Evolutionary conservation across 30 jellyfish, hydroid and myxozoan species (phyloP), one percentile per base, ranked within the genome.

Genomic region (Nemopilema nomurai): DNA sequence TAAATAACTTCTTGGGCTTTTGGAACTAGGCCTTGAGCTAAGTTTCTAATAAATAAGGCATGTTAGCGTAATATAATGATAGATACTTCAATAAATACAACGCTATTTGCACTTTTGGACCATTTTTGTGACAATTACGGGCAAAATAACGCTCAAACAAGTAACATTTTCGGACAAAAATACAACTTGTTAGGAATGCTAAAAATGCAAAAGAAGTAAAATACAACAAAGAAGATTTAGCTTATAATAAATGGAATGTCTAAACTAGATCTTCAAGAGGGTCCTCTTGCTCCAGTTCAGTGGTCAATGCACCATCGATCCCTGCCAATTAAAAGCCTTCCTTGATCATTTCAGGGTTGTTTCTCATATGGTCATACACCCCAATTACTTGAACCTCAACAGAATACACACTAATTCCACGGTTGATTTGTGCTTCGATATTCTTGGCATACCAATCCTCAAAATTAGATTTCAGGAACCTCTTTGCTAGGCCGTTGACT

Each of bases 401-500:
- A n/a, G 82, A 71, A 30, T 71, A 71, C 18, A 71, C 82, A 28
- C 49, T 57, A 24, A 71, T 71, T 71, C 82, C 82, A 71, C 82
- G 65, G 49, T 71, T 71, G 82, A 27, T 28, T 71, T 71, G 82
- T 30, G 82, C 67, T 24, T 71, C 82, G 82, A 71, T 71, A 71
- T 27, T 71, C 67, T 57, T 30, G 67, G 82, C 67, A 71, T 71
- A 31, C 82, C 82, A 71, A 18, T 69, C 51, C 52, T 69, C 51
- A 69, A 69, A 69, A 24, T 69, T 69, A 22, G 79, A 21, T 69
- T 69, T 71, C 25, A 32, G 75, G 30, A 76, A 51, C 75, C 25
- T 23, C 77, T 79, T 79, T 18, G 80, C 64, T 21, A 82, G 89
- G 52, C 80, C 80, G 49, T 81, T 81, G 76, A 69, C 75, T 13